A percentile compares a stretch with the other conserved stretches of the same genome.
Evolutionary conservation across 2,113 vertebrate species (phyloP).

Genomic region (Clarias batrachus): DNA sequence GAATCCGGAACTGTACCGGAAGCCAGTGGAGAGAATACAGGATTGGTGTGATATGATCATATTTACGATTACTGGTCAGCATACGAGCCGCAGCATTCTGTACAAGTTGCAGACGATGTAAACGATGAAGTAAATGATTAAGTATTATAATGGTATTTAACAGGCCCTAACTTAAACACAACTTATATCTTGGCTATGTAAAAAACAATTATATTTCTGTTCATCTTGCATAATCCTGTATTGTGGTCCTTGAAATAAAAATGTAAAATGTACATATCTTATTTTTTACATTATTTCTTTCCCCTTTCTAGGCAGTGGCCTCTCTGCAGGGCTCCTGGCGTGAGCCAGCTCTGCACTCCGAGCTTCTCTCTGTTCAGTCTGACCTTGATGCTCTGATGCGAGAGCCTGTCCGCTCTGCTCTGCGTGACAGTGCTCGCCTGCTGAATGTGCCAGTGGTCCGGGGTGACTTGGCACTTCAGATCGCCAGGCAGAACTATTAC

Average conservation of each 20-base stretch:
- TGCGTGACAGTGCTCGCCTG: conserved; percentile 78
- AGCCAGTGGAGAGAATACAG: too few species aligned
- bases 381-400: conserved; percentile 75
- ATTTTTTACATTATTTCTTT: background rate
- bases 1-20: too few species aligned
- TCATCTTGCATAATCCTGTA: background rate
- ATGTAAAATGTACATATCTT: background rate
- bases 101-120: too few species aligned
- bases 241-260: background rate
- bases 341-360: conserved; percentile 70
- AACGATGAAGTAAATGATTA: too few species aligned
- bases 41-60: too few species aligned
- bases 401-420: conserved; percentile 71
- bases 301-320: conserved; percentile 61
- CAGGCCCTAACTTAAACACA: background rate
- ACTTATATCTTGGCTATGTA: background rate
- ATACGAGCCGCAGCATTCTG: too few species aligned
- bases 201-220: background rate
- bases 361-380: conserved; percentile 74
- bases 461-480: conserved; percentile 77
- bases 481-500: conserved; percentile 78
- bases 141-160: background rate
- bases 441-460: conserved; percentile 79
- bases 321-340: conserved; percentile 62
- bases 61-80: too few species aligned